Base-by-base conservation (phyloP, 2,888 invertebrate species). In the Drosophila prostipennis region DNA sequence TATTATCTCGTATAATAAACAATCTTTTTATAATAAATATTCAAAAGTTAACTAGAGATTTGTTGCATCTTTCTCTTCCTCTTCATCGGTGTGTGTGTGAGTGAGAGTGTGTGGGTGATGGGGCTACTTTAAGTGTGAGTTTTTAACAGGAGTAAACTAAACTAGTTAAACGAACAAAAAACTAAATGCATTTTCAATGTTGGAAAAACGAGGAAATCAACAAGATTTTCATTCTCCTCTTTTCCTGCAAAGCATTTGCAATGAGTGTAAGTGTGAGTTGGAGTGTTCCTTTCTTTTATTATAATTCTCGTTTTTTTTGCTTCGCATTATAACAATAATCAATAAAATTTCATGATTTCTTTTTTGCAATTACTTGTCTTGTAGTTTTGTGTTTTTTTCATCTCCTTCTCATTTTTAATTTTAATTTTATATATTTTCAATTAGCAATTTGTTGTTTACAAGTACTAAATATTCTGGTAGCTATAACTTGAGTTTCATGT, bases 251-350 rank as follows among this genome's bases (percentile, higher is more conserved):
- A 69, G 69, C 69, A 69, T 69, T 69, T 58, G 37, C 71, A 54
- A 39, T 70, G 71, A 54, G 43, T 51, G 59, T 59, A 6, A 32
- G 19, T 37, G 37, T 37, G 37, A 6, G 26, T n/a, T 29, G 29
- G 14, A 46, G 65, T 48, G 36, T 37, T 54, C 13, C 43, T 48
- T 40, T 65, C 52, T 61, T 53, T 71, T 53, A 67, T 58, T 70
- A 60, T 70, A 52, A 13, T 54, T 48, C 65, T 59, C 34, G 58
- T 54, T 56, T 40, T 67, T 64, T 74, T 79, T 89, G 80, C 89
- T 89, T 89, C 80, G 89, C 89, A 88, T 89, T 89, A 83, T 85
- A 89, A 88, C 88, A 89, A 78, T 87, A 89, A 88, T 85, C 80
- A 89, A 82, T 87, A 65, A 77, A 80, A 89, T 80, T 87, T 89